Conservation (phyloP, 2,797 vertebrate species). For the Acridotheres tristis region DNA sequence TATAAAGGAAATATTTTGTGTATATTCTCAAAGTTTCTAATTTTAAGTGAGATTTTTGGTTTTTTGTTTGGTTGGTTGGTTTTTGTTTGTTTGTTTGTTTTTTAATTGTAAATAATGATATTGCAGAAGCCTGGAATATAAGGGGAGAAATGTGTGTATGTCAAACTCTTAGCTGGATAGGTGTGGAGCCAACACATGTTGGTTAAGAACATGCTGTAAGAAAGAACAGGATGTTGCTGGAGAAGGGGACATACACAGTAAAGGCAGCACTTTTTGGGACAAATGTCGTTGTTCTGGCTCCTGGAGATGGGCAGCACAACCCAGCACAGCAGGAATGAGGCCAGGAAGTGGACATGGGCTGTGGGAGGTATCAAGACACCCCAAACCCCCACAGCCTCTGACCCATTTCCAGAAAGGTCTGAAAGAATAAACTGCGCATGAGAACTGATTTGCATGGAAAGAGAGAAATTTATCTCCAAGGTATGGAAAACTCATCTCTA, state of each 20-base stretch:
- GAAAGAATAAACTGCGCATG: background rate
- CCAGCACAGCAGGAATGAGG: background rate
- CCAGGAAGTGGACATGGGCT: background rate
- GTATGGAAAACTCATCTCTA: background rate
- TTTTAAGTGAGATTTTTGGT: too few species aligned
- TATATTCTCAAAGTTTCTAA: fast-evolving
- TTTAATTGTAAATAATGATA: background rate
- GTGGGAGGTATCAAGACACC: fast-evolving
- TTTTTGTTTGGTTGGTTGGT: too few species aligned
- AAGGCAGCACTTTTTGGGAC: background rate
- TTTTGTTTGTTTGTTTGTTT: too few species aligned
- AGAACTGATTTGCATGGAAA: background rate
- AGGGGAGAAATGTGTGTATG: too few species aligned
- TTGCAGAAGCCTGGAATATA: background rate
- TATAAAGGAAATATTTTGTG: background rate
- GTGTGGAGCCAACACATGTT: background rate
- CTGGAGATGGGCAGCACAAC: background rate
- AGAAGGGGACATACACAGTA: background rate
- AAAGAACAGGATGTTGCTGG: background rate
- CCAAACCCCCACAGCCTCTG: background rate
- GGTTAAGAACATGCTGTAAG: background rate
- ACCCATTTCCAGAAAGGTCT: background rate
- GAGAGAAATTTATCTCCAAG: background rate
- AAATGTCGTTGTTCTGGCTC: background rate
- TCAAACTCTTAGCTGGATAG: background rate